phyloP scores from a whole-genome alignment of 2,888 invertebrate species.

The Nezara viridula region DNA sequence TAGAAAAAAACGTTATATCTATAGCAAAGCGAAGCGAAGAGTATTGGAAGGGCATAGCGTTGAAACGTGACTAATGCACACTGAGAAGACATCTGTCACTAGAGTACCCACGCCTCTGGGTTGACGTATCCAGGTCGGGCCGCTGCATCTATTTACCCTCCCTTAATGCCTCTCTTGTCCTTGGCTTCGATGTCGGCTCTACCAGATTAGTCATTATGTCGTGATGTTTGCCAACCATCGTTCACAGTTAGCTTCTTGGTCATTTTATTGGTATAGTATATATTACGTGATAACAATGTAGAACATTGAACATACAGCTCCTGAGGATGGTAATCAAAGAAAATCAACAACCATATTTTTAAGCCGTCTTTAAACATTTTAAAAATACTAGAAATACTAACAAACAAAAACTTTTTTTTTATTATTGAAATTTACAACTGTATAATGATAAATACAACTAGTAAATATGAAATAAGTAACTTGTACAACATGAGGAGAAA shows the following conservation, averaged over 20 bases:
- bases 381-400: too few relatives aligned
- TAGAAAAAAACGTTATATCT: too few relatives aligned
- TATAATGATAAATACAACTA: too few relatives aligned
- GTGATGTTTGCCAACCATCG: not conserved
- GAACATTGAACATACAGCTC: too few relatives aligned
- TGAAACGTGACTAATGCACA: not conserved
- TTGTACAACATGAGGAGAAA: too few relatives aligned
- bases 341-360: too few relatives aligned
- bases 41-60: not conserved
- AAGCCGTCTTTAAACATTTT: too few relatives aligned
- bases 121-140: conserved; percentile 10
- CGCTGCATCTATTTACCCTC: not conserved
- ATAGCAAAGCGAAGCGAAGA: not conserved
- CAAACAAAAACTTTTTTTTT: too few relatives aligned
- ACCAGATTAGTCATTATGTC: not conserved
- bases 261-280: not conserved
- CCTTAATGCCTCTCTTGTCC: not conserved
- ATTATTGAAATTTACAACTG: too few relatives aligned
- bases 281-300: too few relatives aligned
- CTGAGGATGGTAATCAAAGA: too few relatives aligned
- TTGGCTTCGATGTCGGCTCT: conserved; percentile 9
- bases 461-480: too few relatives aligned
- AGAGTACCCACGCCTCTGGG: not conserved
- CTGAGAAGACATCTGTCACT: not conserved
- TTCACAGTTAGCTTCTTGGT: not conserved